Conservation (phyloP, 2,113 vertebrate genomes). For the Tychaedon coryphoeus region DNA sequence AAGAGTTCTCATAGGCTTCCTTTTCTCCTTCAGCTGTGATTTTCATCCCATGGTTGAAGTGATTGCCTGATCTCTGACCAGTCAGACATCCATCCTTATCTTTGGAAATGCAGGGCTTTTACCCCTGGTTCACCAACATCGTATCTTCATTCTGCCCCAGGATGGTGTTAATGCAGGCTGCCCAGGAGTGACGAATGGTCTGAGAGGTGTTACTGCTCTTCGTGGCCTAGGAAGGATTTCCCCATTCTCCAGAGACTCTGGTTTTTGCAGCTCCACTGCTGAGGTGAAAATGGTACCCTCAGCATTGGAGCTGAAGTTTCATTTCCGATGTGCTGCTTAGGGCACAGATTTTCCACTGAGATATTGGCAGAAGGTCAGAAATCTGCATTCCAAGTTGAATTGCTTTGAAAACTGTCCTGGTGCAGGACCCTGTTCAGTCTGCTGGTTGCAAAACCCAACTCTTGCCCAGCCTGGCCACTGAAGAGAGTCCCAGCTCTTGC, state of each 20-base stretch:
- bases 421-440: slow-evolving; percentile 1
- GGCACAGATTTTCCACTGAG: slow-evolving; percentile 57
- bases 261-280: neutral
- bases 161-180: neutral
- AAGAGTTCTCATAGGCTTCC: neutral
- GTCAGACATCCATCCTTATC: neutral
- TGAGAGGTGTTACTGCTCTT: neutral
- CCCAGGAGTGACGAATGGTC: neutral
- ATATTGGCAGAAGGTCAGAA: slow-evolving; percentile 54
- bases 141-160: neutral
- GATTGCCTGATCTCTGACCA: neutral
- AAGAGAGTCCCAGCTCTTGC: neutral
- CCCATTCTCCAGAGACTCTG: neutral
- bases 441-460: slow-evolving; percentile 18
- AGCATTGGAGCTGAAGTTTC: slow-evolving; percentile 18
- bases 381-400: slow-evolving; percentile 46
- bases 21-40: neutral
- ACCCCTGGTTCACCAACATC: neutral
- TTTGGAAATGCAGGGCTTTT: neutral
- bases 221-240: neutral
- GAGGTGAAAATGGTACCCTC: slow-evolving; percentile 48
- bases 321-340: slow-evolving; percentile 50
- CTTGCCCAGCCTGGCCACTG: neutral
- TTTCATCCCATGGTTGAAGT: neutral
- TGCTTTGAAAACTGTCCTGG: slow-evolving; percentile 36